Evolutionary conservation across 2,113 vertebrate species (phyloP).

Genomic region (Lagenorhynchus albirostris): DNA sequence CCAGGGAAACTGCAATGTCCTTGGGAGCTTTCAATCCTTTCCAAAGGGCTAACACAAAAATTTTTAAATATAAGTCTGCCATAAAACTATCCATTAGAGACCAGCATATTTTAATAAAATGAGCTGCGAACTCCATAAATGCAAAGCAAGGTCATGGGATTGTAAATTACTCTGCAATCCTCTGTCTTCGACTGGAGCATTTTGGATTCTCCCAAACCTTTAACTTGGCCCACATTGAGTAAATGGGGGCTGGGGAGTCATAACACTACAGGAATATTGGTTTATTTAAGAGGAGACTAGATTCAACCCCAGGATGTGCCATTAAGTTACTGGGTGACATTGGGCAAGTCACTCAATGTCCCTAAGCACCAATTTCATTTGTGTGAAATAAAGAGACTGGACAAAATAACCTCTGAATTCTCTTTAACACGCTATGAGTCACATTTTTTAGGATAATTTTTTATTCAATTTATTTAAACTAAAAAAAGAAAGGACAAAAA

Average conservation of each 20-base stretch:
- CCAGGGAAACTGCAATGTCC: neutral
- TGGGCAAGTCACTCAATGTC: neutral
- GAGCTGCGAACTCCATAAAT: neutral
- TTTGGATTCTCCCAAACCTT: constrained; percentile 5
- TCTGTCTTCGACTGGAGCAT: neutral
- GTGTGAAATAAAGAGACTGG: neutral
- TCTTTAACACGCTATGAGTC: neutral
- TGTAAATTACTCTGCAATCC: neutral
- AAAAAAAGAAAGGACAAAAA: neutral
- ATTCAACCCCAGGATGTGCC: neutral
- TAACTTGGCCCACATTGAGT: neutral
- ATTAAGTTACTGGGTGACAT: neutral
- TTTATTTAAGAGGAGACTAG: constrained; percentile 10
- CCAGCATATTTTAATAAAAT: neutral
- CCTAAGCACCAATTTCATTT: neutral
- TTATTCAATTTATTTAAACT: neutral
- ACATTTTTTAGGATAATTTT: neutral
- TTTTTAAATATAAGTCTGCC: neutral
- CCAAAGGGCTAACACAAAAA: neutral
- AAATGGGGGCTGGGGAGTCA: neutral
- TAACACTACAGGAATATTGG: neutral
- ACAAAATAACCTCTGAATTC: neutral
- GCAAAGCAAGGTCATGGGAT: neutral
- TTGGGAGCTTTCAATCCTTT: constrained; percentile 1
- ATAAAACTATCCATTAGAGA: constrained; percentile 12